Base-by-base conservation (phyloP, 2,797 vertebrate genomes). In the Arnoldichthys spilopterus region DNA sequence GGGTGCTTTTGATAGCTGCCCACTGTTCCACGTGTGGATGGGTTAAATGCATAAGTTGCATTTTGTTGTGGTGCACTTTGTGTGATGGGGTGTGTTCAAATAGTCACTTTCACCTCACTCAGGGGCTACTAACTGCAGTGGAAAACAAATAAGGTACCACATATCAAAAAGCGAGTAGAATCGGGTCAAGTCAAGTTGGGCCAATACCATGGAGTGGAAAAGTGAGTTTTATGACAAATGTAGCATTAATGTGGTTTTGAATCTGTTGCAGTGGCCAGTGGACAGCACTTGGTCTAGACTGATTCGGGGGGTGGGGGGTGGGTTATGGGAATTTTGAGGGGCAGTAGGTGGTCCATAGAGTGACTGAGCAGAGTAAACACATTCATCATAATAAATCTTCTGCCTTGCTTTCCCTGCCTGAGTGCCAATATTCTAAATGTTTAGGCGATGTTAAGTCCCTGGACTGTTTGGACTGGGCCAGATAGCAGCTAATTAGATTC, bases 401-500 rank as follows among this genome's bases (percentile, higher is more conserved):
- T 74, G 68, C 24, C 47, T 53, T 56, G 9, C 71, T 79, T 74
- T 64, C 16, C 54, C 37, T 76, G 70, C 51, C 51, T 73, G 69
- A 79, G 76, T 83, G 68, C 34, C 32, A 12, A 12, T 59, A 78
- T 76, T 79, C 61, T 61, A 74, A 83, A 85, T 30, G n/a, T 72
- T 78, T 75, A 72, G 82, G 54, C 28, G 47, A 78, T 28, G 67
- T 11, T 45, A 63, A 84, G 68, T 63, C 26, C 62, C 45, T n/a
- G 30, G 59, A 49, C 58, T 83, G 78, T 84, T 87, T 74, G 77
- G 84, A 61, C 76, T 74, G n/a, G 79, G 11, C 13, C 37, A 74
- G 82, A 82, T 84, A 85, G 74, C 61, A 63, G 47, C 32, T 87
- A 72, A 86, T 89, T 72, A 30, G 47, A 45, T 69, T 84, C 85